phyloP scores from a whole-genome alignment of 1,140 invertebrate species.

The Epicauta chinensis region DNA sequence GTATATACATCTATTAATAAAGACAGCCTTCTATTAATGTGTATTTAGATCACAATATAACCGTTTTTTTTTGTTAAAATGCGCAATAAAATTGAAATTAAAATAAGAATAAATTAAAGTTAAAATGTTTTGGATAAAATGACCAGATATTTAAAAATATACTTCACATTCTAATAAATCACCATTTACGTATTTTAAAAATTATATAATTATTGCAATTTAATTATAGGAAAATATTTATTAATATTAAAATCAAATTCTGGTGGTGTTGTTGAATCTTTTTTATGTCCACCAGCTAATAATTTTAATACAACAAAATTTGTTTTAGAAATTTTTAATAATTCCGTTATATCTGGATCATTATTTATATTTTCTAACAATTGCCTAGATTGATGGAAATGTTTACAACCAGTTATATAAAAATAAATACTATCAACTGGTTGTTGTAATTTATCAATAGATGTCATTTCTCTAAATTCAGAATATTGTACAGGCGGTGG shows the following conservation, averaged over 20 bases:
- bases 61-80: too few relatives aligned
- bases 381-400: constrained; percentile 85
- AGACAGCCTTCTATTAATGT: too few relatives aligned
- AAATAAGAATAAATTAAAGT: not conserved
- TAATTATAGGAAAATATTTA: constrained; percentile 87
- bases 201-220: constrained; percentile 37
- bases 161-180: not conserved
- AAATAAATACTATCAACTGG: constrained; percentile 47
- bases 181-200: not conserved
- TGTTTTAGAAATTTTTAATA: constrained; percentile 85
- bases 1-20: too few relatives aligned
- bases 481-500: constrained; percentile 74
- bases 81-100: not conserved
- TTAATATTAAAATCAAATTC: constrained; percentile 88
- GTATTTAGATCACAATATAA: too few relatives aligned
- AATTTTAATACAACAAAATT: constrained; percentile 94
- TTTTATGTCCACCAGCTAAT: constrained; percentile 83
- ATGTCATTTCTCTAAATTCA: constrained; percentile 48
- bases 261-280: constrained; percentile 72
- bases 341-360: constrained; percentile 67
- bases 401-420: constrained; percentile 78
- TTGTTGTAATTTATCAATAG: constrained; percentile 47
- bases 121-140: not conserved
- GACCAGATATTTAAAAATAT: not conserved
- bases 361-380: constrained; percentile 75